Base-by-base conservation (phyloP, 2,113 vertebrate genomes). In the Deroptyus accipitrinus region DNA sequence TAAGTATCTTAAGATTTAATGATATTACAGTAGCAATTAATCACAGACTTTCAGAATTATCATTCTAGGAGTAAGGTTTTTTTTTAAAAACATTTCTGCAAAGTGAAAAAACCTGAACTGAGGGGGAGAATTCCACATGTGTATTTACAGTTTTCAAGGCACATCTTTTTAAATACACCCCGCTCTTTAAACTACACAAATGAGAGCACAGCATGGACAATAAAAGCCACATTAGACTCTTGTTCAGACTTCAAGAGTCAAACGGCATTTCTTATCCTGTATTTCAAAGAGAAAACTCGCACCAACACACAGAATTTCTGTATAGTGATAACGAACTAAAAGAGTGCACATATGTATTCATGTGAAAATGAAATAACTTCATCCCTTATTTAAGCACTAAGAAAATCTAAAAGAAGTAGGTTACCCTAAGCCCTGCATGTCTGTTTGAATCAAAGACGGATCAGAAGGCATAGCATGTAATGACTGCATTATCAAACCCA, bases 1-100 rank as follows among this genome's bases (percentile, higher is more conserved):
- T 67, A 96, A 93, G 70, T 77, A 91, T 31, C 70, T 94, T 87
- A 37, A 94, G 30, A 62, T 76, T 92, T 90, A 95, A 87, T 55
- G 20, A 25, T 13, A 64, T 39, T 27, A 74, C 51, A 70, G 67
- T 4, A 70, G 25, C 44, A 96, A 94, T 87, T 94, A 91, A 95
- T 74, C 51, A 86, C 44, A 83, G 94, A 27, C 44, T 48, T 66
- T 93, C 66, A n/a, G 25, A 88, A 91, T 95, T 74, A 83, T 39
- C 64, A 83, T 68, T 82, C 31, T 55, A 68, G 25, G 33, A 90
- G 79, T 87, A 93, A 5, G 30, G 46, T 51, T 68, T 57, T 37
- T 95, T 96, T 59, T n/a, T 31, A 33, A 49, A 49, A 86, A 57
- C 5, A 81, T 76, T 85, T 78, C 57, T 80, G 33, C 51, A 41